phyloP scores from a whole-genome alignment of 2,113 vertebrate genomes.

The Mesoclemmys tuberculata region DNA sequence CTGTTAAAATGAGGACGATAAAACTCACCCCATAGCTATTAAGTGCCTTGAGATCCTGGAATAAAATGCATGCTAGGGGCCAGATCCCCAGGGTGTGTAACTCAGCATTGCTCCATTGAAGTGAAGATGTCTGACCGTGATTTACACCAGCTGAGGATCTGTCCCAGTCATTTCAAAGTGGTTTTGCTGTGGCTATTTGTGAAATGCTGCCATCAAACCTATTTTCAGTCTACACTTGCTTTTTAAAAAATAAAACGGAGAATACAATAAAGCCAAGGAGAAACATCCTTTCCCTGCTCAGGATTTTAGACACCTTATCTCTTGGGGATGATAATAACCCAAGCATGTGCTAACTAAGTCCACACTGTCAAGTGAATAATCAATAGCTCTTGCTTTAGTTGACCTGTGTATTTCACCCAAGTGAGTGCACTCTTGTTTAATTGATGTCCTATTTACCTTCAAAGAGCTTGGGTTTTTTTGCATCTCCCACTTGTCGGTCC shows the following conservation, averaged over 20 bases:
- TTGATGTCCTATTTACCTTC: slow-evolving; percentile 25
- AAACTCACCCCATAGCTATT: fast-evolving
- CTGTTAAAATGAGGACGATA: fast-evolving
- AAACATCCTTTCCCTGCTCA: not conserved
- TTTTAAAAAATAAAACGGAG: not conserved
- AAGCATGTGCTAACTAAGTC: not conserved
- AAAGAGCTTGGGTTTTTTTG: not conserved
- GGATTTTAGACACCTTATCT: not conserved
- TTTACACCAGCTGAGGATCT: not conserved
- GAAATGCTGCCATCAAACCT: not conserved
- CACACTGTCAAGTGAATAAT: not conserved
- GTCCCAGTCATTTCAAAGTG: not conserved
- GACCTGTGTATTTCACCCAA: not conserved
- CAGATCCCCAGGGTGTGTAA: not conserved
- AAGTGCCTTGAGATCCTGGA: not conserved
- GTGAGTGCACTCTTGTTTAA: not conserved
- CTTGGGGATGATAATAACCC: not conserved
- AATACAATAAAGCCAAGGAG: not conserved
- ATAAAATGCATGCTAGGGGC: not conserved
- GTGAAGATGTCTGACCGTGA: not conserved
- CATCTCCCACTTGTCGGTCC: not conserved
- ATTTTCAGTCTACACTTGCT: not conserved
- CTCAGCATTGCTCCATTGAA: not conserved
- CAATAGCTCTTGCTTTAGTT: slow-evolving; percentile 5
- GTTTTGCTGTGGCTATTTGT: not conserved